These are phyloP conservation scores for Campoplex capitator DNA, from an alignment of 2,888 invertebrate genomes.

Conservation along the genomic window DNA sequence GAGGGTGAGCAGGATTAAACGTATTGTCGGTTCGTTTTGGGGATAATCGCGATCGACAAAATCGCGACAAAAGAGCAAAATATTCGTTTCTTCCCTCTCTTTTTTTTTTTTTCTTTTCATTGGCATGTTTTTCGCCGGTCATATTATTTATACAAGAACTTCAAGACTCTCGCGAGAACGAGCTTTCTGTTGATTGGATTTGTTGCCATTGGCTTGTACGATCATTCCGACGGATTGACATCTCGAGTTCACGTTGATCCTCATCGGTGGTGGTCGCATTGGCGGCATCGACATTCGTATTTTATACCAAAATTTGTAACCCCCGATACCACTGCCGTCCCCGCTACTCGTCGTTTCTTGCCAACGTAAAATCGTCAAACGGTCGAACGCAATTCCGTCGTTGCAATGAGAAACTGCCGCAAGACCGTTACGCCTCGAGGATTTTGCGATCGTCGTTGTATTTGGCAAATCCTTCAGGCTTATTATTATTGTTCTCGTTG, in stretches of 20 bases:
- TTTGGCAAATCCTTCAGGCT: slow-evolving; percentile 84
- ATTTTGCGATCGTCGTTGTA: slow-evolving; percentile 82
- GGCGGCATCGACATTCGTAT: slow-evolving; percentile 88
- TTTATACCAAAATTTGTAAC: slow-evolving; percentile 88
- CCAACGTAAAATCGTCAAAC: slow-evolving; percentile 79
- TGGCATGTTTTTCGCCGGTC: background rate
- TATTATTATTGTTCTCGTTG: slow-evolving; percentile 82
- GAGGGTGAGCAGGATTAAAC: background rate
- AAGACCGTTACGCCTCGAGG: slow-evolving; percentile 85
- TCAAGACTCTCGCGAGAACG: slow-evolving; percentile 83
- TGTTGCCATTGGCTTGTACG: slow-evolving; percentile 79
- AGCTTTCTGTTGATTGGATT: slow-evolving; percentile 79
- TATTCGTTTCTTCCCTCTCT: background rate
- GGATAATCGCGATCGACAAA: background rate
- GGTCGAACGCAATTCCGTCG: slow-evolving; percentile 77
- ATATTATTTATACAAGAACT: slow-evolving; percentile 80
- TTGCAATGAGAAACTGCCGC: slow-evolving; percentile 85
- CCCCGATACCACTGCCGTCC: slow-evolving; percentile 79
- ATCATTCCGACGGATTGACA: slow-evolving; percentile 83
- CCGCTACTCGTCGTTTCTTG: slow-evolving; percentile 71
- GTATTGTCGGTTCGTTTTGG: slow-evolving; percentile 16
- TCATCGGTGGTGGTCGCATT: slow-evolving; percentile 73
- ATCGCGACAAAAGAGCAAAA: background rate
- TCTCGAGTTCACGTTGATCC: slow-evolving; percentile 69
- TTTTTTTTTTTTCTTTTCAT: slow-evolving; percentile 1